phyloP scores from a whole-genome alignment of 2,888 invertebrate genomes.

The Ischnus inquisitorius region DNA sequence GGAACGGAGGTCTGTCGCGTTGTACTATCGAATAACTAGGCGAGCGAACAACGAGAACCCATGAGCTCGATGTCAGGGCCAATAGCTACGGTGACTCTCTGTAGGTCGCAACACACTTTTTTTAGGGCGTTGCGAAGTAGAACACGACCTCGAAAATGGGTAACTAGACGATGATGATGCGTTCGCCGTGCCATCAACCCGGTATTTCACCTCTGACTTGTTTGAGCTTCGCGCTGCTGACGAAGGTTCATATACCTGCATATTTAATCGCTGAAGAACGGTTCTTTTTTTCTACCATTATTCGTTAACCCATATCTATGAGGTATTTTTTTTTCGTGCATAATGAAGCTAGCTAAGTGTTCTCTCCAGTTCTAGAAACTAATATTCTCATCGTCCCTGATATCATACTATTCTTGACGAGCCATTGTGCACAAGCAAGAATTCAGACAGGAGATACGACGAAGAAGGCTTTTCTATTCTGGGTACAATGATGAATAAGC shows the following conservation, averaged over 20 bases:
- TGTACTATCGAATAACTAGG: conserved; percentile 28
- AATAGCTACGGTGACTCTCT: conserved; percentile 65
- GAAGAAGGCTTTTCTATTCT: conserved; percentile 64
- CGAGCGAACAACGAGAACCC: conserved; percentile 48
- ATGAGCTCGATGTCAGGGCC: conserved; percentile 71
- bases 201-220: neutral
- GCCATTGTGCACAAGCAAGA: conserved; percentile 46
- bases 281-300: too few relatives aligned
- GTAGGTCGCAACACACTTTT: conserved; percentile 68
- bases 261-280: too few relatives aligned
- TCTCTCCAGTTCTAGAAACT: conserved; percentile 11
- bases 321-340: neutral
- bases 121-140: conserved; percentile 71
- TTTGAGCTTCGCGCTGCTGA: too few relatives aligned
- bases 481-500: conserved; percentile 65
- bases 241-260: neutral
- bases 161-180: conserved; percentile 45
- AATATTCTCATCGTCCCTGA: conserved; percentile 19
- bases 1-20: conserved; percentile 9
- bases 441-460: conserved; percentile 33
- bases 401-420: conserved; percentile 7
- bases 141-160: conserved; percentile 76
- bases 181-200: neutral
- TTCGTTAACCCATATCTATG: too few relatives aligned
- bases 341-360: neutral